Evolutionary conservation across 2,113 vertebrate genomes (phyloP).

Genomic region (Sphyrna mokarran): DNA sequence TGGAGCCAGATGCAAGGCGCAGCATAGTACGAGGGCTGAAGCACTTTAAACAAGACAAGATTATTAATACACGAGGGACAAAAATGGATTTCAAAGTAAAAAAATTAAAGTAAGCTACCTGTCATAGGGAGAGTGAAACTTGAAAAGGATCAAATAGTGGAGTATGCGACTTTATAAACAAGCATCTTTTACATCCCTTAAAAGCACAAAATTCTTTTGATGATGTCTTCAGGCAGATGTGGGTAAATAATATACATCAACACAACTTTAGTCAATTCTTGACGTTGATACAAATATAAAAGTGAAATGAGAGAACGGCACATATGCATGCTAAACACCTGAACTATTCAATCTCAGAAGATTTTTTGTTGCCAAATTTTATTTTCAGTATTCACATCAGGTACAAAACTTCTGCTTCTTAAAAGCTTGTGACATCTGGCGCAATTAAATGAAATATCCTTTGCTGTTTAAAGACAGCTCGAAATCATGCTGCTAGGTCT

Average conservation of each 20-base stretch:
- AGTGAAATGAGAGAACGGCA: background rate
- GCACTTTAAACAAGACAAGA: background rate
- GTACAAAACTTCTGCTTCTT: background rate
- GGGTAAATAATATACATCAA: background rate
- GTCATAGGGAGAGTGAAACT: background rate
- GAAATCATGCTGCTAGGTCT: background rate
- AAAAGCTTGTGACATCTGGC: background rate
- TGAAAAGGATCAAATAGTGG: background rate
- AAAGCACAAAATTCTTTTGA: background rate
- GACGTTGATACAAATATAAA: background rate
- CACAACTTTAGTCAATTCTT: background rate
- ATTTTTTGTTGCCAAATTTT: background rate
- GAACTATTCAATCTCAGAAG: background rate
- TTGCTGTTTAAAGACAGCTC: background rate
- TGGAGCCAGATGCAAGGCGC: background rate
- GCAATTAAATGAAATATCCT: background rate
- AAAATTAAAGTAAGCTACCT: background rate
- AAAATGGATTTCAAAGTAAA: background rate
- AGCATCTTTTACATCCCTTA: too few species aligned
- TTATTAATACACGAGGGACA: background rate
- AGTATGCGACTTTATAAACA: background rate
- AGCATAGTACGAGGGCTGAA: background rate
- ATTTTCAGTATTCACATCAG: background rate
- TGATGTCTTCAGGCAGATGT: background rate
- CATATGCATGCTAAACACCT: background rate